Evolutionary conservation across 2,888 invertebrate species (phyloP).

Genomic region (Perdita meconis): DNA sequence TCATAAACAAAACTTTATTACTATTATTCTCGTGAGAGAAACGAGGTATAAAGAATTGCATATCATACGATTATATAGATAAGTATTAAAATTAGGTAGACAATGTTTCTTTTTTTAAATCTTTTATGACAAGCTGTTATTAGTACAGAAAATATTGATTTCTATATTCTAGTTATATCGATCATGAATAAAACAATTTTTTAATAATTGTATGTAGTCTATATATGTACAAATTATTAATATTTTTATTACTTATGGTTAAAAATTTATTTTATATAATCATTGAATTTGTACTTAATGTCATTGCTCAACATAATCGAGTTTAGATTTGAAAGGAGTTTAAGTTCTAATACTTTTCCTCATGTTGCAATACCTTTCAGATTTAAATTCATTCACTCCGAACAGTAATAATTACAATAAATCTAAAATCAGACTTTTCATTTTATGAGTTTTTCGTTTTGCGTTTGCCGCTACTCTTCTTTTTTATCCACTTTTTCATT

Average conservation of each 20-base stretch:
- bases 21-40: not conserved
- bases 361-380: no score
- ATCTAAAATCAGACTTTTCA: not conserved
- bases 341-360: no score
- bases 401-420: not conserved
- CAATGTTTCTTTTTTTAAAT: not conserved
- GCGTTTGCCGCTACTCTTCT: not conserved
- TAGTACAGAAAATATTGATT: constrained; percentile 10
- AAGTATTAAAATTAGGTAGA: constrained; percentile 9
- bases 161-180: constrained; percentile 12
- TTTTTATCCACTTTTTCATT: not conserved
- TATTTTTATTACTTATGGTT: not conserved
- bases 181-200: constrained; percentile 19
- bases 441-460: constrained; percentile 28
- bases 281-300: no score
- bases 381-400: no score
- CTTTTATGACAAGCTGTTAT: constrained; percentile 6
- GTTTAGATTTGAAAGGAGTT: no score
- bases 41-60: not conserved
- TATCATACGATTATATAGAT: constrained; percentile 3
- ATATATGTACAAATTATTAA: not conserved
- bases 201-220: not conserved
- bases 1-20: no score
- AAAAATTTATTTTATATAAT: no score
- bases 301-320: no score